Evolutionary conservation across 2,113 vertebrate species (phyloP), one percentile per base, ranked within the genome.

Genomic region (Nanorana parkeri): DNA sequence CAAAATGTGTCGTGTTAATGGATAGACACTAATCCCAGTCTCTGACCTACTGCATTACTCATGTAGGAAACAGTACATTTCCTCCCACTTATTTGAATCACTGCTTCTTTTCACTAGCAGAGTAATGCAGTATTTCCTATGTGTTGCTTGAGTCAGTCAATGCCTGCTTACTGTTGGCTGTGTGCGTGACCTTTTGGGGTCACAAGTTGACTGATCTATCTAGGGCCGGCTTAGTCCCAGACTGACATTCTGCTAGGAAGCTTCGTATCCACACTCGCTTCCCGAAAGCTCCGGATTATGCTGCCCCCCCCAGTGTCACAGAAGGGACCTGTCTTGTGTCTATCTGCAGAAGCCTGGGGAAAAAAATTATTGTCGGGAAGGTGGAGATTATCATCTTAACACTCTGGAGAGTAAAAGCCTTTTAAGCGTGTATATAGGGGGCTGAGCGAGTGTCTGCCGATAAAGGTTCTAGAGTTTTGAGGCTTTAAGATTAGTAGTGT

Each of bases 201-300:
- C 68, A 83, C 82, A 51, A 63, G 78, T 84, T 74, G 84, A 75
- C 64, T 74, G 78, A 72, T 61, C 21, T 28, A 28, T 86, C 77
- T 75, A 24, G 79, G 76, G 82, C 54, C 84, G 1, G 73, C 83
- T 78, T 84, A 63, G 28, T 52, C 24, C 77, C 85, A 69, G 55
- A 41, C 73, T 86, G 77, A 79, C 79, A 71, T 81, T 85, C 41
- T 83, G 75, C 77, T 82, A 68, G 84, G 81, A 80, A 83, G 75
- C 86, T 84, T 87, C 79, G 81, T 67, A 71, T 86, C 80, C 13
- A 1, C 84, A 75, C 83, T 87, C 71, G 88, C 90, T 90, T 92
- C 89, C 89, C 88, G 77, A 82, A 84, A 84, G 78, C 84, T 78
- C 29, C 87, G 86, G 85, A 85, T 90, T 89, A 85, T 85, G 85